Conservation (phyloP, 2,888 invertebrate species). For the Apantesis nais region DNA sequence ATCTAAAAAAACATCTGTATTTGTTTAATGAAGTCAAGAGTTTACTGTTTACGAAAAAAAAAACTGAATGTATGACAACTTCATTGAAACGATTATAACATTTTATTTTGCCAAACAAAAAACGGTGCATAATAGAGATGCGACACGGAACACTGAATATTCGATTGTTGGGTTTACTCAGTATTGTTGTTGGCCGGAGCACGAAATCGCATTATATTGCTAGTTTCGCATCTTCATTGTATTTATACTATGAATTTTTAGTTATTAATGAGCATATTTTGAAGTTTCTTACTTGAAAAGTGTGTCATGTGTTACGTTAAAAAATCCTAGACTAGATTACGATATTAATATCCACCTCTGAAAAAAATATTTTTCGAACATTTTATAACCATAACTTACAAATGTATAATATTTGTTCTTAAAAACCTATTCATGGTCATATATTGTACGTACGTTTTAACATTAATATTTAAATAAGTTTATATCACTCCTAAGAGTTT, state of each 20-base stretch:
- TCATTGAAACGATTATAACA: slow-evolving; percentile 48
- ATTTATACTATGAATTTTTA: slow-evolving; percentile 31
- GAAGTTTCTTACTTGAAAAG: neutral
- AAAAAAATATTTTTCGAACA: neutral
- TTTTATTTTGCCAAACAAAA: slow-evolving; percentile 44
- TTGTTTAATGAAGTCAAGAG: slow-evolving; percentile 40
- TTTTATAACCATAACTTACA: neutral
- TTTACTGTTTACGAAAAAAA: slow-evolving; percentile 34
- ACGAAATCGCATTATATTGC: slow-evolving; percentile 72
- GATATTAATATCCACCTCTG: neutral
- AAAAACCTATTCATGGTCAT: neutral
- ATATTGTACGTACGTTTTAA: no score
- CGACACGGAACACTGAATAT: slow-evolving; percentile 41
- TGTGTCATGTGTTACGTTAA: neutral
- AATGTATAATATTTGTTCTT: neutral
- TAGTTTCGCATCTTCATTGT: slow-evolving; percentile 57
- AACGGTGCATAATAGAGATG: slow-evolving; percentile 40
- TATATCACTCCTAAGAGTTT: no score
- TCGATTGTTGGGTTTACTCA: slow-evolving; percentile 42
- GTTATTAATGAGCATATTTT: neutral
- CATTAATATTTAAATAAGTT: no score
- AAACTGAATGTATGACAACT: slow-evolving; percentile 46
- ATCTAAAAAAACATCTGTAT: slow-evolving; percentile 39
- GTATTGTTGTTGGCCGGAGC: slow-evolving; percentile 53
- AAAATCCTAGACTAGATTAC: neutral